These are phyloP conservation scores for Myiagra hebetior DNA, from an alignment of 2,113 vertebrate species.

Conservation along the genomic window DNA sequence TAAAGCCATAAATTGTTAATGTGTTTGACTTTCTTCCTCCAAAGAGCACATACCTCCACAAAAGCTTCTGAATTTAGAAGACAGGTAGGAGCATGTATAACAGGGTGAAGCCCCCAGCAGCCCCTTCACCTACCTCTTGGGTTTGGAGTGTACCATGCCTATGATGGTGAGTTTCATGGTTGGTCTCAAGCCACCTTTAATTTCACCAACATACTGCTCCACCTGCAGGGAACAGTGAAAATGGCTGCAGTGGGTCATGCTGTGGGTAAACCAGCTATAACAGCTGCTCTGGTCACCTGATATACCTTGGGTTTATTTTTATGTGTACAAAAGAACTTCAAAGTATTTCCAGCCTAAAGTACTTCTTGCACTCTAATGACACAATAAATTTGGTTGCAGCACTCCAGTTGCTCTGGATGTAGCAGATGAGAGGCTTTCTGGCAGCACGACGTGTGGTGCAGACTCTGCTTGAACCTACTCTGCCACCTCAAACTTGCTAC, in stretches of 20 bases:
- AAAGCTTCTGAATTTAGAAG: neutral
- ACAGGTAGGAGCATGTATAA: neutral
- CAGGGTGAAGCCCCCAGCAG: neutral
- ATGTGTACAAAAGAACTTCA: neutral
- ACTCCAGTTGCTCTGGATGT: neutral
- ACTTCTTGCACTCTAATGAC: neutral
- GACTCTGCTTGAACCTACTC: neutral
- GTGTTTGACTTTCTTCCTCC: neutral
- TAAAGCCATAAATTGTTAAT: neutral
- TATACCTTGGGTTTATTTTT: neutral
- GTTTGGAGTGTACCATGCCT: conserved; percentile 59
- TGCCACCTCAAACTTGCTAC: neutral
- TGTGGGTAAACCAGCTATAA: neutral
- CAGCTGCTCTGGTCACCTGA: neutral
- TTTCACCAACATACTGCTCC: conserved; percentile 68
- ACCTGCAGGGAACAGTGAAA: conserved; percentile 27
- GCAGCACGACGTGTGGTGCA: fast-evolving
- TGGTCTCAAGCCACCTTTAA: conserved; percentile 71
- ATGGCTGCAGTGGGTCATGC: neutral
- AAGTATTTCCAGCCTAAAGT: neutral
- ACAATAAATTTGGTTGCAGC: neutral
- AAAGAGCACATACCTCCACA: neutral
- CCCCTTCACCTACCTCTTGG: conserved; percentile 61
- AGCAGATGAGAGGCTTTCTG: neutral
- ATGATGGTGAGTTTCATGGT: conserved; percentile 71